phyloP scores from a whole-genome alignment of 2,113 vertebrate species.

The Notiomystis cincta region DNA sequence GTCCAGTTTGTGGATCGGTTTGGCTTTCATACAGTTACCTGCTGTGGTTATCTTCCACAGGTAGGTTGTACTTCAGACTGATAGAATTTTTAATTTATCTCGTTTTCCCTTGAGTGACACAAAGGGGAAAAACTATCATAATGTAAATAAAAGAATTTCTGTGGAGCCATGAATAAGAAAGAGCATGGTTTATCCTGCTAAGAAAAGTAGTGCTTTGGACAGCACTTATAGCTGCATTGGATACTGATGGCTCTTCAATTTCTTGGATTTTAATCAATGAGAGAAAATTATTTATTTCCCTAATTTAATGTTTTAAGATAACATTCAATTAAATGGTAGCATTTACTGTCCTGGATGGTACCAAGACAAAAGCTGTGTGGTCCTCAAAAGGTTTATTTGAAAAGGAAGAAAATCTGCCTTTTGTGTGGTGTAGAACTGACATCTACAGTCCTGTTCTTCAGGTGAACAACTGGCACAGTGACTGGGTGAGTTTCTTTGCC shows the following conservation, averaged over 20 bases:
- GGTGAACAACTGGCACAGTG: slow-evolving; percentile 89
- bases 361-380: neutral
- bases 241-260: neutral
- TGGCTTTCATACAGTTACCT: slow-evolving; percentile 86
- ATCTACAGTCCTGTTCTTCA: slow-evolving; percentile 13
- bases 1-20: slow-evolving; percentile 76
- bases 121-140: neutral
- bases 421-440: neutral
- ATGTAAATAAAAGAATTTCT: neutral
- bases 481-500: slow-evolving; percentile 87
- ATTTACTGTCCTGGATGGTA: neutral
- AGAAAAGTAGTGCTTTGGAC: neutral
- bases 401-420: neutral
- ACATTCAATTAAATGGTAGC: neutral
- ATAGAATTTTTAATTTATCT: neutral
- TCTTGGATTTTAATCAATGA: neutral
- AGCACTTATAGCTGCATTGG: neutral
- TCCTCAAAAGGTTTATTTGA: neutral
- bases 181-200: neutral
- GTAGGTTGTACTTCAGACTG: slow-evolving; percentile 63
- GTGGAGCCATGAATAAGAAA: neutral
- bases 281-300: neutral
- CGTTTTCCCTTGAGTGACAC: neutral
- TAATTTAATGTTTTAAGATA: neutral
- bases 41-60: slow-evolving; percentile 93